Evolutionary conservation across 2,888 invertebrate species (phyloP).

Genomic region (Tigriopus californicus): DNA sequence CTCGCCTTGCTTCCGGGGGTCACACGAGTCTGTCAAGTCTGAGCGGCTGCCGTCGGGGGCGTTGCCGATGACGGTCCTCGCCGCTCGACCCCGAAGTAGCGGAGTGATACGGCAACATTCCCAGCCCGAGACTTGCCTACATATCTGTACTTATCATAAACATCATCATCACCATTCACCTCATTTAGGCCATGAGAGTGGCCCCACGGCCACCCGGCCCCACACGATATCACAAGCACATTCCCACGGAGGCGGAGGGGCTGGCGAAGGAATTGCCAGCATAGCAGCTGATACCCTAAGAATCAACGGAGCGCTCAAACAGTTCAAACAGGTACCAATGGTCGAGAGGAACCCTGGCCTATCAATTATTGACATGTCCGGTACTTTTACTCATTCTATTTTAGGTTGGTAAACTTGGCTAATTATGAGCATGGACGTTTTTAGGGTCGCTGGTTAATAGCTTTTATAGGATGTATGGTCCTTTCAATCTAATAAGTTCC

Average conservation of each 20-base stretch:
- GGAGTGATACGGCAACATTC: conserved; percentile 75
- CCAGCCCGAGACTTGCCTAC: conserved; percentile 42
- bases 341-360: no score
- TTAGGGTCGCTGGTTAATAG: no score
- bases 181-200: neutral
- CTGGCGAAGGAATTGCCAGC: conserved; percentile 58
- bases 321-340: conserved; percentile 67
- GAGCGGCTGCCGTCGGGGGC: neutral
- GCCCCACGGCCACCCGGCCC: no score
- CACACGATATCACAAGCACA: neutral
- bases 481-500: no score
- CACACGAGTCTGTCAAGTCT: neutral
- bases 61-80: conserved; percentile 35
- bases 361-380: no score
- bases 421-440: no score
- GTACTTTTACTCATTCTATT: no score
- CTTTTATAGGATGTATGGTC: no score
- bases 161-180: conserved; percentile 30
- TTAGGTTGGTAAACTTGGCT: no score
- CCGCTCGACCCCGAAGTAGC: conserved; percentile 49
- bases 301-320: conserved; percentile 88
- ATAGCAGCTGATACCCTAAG: conserved; percentile 87
- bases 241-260: conserved; percentile 1
- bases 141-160: no score
- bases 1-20: neutral